These are phyloP conservation scores for Lepus europaeus DNA, from an alignment of 2,113 vertebrate species.

Conservation along the genomic window DNA sequence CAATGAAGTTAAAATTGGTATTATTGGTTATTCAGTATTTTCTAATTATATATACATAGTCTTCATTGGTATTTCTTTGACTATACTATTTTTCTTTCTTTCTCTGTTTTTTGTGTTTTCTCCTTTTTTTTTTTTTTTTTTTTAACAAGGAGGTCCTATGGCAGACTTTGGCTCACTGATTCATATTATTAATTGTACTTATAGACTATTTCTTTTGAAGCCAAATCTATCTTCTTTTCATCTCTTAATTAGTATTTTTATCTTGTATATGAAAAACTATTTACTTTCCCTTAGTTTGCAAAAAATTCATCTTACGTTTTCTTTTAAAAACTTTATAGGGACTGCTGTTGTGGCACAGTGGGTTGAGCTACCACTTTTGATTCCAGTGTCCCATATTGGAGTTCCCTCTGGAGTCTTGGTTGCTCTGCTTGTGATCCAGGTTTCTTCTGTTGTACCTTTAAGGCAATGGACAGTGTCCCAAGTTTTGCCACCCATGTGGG, in stretches of 20 bases:
- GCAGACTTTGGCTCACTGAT: background rate
- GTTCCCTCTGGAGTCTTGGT: too few relatives aligned
- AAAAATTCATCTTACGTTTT: background rate
- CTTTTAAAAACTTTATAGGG: background rate
- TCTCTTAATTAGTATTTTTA: background rate
- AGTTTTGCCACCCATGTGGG: too few relatives aligned
- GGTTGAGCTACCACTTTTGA: too few relatives aligned
- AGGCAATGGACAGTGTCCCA: too few relatives aligned
- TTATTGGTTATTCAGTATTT: background rate
- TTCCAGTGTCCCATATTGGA: too few relatives aligned
- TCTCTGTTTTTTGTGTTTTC: background rate
- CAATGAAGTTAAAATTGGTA: background rate
- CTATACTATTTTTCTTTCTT: background rate
- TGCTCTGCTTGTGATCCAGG: too few relatives aligned
- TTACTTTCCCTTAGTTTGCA: background rate
- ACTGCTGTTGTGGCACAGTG: too few relatives aligned
- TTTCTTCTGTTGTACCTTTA: too few relatives aligned
- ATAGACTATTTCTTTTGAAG: background rate
- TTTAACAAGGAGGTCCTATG: background rate
- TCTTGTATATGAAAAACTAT: background rate
- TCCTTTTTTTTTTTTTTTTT: background rate
- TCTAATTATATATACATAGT: too few relatives aligned
- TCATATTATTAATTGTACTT: background rate
- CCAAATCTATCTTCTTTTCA: background rate
- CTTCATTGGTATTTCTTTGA: too few relatives aligned